Base-by-base conservation (phyloP, 2,113 vertebrate genomes). In the Gambusia holbrooki region DNA sequence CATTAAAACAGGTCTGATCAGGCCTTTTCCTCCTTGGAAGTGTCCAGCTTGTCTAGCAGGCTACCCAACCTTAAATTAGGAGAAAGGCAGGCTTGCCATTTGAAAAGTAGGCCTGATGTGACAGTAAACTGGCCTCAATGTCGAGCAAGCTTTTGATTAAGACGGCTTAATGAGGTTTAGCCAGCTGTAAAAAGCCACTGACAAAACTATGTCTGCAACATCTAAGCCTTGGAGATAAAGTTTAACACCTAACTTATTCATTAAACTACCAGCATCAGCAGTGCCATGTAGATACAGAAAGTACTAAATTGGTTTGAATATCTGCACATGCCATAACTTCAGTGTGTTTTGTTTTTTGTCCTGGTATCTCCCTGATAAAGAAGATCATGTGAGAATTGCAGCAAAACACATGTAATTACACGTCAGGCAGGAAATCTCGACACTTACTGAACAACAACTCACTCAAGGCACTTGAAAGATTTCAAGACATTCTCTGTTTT, bases 161-260 rank as follows among this genome's bases (percentile, higher is more conserved):
- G 76, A 83, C 69, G 76, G 71, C 70, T 77, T 93, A 92, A 90
- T 66, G 40, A 81, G 91, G 88, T 92, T 91, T 76, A 80, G 75
- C 61, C 60, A 75, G 65, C 17, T 68, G 28, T 82, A 58, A 74
- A 84, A 82, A 71, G 65, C 51, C 69, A 60, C 32, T 10, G 54
- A 40, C 58, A 77, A 82, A 88, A 72, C 66, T 62, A 37, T 67
- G 63, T 75, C 33, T 70, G 40, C 15, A 35, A 65, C 63, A 65
- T 22, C 14, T 65, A 69, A 66, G 45, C 8, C 30, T 30, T 67
- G n/a, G 27, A 75, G n/a, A 32, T 73, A 42, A 63, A 71, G 51
- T 73, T 67, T 27, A 66, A 84, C 66, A 79, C 48, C 22, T 62
- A 48, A 71, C 29, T 48, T 73, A 35, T 40, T 62, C 58, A n/a